A percentile compares a stretch with the other conserved stretches of the same genome.
Evolutionary conservation across 2,888 invertebrate genomes (phyloP).

Genomic region (Rotaria sp.): DNA sequence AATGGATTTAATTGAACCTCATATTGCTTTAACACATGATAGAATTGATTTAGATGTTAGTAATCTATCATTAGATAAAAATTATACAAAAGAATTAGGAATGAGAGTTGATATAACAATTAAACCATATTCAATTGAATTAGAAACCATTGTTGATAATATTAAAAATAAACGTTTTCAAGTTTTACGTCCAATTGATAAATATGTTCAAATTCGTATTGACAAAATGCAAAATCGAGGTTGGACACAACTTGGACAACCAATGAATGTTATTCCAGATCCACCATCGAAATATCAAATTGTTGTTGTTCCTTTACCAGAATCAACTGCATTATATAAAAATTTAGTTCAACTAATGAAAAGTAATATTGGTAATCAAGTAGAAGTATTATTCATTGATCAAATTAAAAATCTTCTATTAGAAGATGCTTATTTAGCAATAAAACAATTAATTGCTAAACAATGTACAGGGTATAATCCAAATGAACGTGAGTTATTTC

Average conservation of each 20-base stretch:
- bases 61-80: slow-evolving; percentile 19
- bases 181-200: neutral
- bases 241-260: neutral
- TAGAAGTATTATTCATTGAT: neutral
- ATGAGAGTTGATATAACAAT: slow-evolving; percentile 8
- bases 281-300: slow-evolving; percentile 11
- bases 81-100: slow-evolving; percentile 29
- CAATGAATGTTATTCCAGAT: neutral
- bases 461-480: neutral
- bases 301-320: neutral
- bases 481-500: neutral
- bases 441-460: neutral
- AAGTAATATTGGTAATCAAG: neutral
- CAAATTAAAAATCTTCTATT: slow-evolving; percentile 12
- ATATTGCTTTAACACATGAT: slow-evolving; percentile 17
- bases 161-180: slow-evolving; percentile 8
- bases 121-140: neutral
- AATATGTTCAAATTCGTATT: neutral
- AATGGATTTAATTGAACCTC: slow-evolving; percentile 20
- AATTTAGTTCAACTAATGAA: neutral
- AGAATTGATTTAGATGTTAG: slow-evolving; percentile 26
- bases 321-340: neutral
- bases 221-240: neutral
- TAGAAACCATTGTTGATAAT: slow-evolving; percentile 27
- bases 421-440: neutral